A percentile compares a stretch with the other conserved stretches of the same genome.
Conservation (phyloP, 2,113 vertebrate species). For the Podarcis cretensis region DNA sequence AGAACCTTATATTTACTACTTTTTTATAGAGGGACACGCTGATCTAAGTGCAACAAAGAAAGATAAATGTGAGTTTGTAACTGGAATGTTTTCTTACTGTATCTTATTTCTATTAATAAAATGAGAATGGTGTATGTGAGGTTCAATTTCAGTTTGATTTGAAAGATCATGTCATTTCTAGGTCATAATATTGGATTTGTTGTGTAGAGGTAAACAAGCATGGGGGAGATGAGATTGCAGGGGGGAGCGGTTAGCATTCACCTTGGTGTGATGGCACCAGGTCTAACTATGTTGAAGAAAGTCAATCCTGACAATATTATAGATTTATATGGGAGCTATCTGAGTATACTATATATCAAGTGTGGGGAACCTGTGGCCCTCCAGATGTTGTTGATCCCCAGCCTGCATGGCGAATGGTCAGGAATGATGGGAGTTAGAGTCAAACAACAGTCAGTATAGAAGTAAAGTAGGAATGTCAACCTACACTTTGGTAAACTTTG, state of each 20-base stretch:
- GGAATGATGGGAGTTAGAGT: too few species aligned
- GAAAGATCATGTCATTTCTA: background rate
- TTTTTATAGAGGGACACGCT: slow-evolving; percentile 51
- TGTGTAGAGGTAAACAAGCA: background rate
- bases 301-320: background rate
- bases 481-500: background rate
- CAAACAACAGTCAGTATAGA: too few species aligned
- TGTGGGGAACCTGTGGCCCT: too few species aligned
- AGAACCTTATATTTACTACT: background rate
- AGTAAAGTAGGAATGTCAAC: background rate
- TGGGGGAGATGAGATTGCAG: too few species aligned
- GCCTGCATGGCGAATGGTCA: too few species aligned
- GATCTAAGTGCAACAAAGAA: slow-evolving; percentile 51
- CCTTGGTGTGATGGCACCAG: background rate
- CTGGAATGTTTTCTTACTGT: slow-evolving; percentile 5
- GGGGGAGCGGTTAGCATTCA: too few species aligned
- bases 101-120: slow-evolving; percentile 1
- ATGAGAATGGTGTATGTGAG: background rate
- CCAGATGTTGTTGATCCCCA: too few species aligned
- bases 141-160: background rate
- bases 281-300: background rate
- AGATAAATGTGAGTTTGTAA: slow-evolving; percentile 53
- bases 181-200: background rate
- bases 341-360: background rate
- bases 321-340: background rate